Conservation (phyloP, 1,140 invertebrate species). For the Bombus sibiricus region DNA sequence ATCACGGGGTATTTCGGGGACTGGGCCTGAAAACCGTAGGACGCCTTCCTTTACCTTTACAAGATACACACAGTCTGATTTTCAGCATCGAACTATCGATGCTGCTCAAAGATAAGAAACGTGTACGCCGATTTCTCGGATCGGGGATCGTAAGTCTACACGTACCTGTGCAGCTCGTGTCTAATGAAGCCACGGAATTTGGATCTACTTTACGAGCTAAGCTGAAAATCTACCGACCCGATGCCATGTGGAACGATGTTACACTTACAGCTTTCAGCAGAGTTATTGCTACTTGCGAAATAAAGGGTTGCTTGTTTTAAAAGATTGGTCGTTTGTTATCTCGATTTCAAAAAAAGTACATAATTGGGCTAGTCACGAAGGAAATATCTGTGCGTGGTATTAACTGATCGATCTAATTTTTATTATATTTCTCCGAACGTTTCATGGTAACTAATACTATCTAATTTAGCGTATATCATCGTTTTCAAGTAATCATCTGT, state of each 20-base stretch:
- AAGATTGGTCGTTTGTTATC: too few species aligned
- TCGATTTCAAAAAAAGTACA: too few species aligned
- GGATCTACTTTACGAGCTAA: slow-evolving; percentile 21
- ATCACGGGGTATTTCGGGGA: slow-evolving; percentile 46
- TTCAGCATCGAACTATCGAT: slow-evolving; percentile 54
- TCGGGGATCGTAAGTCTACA: slow-evolving; percentile 58
- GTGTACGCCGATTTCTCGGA: slow-evolving; percentile 62
- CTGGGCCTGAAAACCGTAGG: slow-evolving; percentile 62
- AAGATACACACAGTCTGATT: slow-evolving; percentile 46
- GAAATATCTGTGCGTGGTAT: too few species aligned
- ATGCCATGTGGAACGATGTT: not conserved
- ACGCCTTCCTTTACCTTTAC: slow-evolving; percentile 47
- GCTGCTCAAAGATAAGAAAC: slow-evolving; percentile 55
- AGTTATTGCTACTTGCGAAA: not conserved
- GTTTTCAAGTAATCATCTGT: too few species aligned
- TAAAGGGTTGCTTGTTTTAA: not conserved
- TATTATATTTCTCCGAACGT: too few species aligned
- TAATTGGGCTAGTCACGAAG: too few species aligned
- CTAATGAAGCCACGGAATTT: slow-evolving; percentile 45
- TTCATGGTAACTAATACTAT: too few species aligned
- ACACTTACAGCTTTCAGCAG: not conserved
- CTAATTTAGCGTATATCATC: too few species aligned
- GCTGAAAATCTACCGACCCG: not conserved
- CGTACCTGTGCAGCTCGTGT: slow-evolving; percentile 42
- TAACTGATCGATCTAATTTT: too few species aligned